These are phyloP conservation scores for Heliconius ismenius DNA, from an alignment of 2,888 invertebrate genomes.

Conservation along the genomic window DNA sequence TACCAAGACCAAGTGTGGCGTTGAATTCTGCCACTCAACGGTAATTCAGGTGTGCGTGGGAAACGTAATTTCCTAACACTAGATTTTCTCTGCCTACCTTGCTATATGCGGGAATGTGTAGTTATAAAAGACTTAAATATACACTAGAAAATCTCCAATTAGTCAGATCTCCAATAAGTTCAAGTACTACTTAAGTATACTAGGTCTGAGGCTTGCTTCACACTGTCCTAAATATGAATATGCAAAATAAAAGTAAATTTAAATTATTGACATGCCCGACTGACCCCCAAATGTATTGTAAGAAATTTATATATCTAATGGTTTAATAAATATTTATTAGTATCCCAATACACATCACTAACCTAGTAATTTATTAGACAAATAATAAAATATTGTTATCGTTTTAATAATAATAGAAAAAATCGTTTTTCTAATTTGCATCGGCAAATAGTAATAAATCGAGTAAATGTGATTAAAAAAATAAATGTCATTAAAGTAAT, in stretches of 20 bases:
- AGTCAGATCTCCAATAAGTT: background rate
- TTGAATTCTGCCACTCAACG: no score
- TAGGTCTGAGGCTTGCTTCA: background rate
- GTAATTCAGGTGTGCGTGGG: no score
- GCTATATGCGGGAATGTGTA: background rate
- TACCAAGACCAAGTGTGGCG: no score
- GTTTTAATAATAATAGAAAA: background rate
- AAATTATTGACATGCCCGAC: background rate
- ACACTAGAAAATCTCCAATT: background rate
- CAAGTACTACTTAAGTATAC: conserved; percentile 8
- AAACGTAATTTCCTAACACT: no score
- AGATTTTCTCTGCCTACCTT: background rate
- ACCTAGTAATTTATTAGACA: background rate
- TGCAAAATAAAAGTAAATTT: background rate
- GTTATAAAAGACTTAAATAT: background rate
- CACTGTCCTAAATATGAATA: background rate
- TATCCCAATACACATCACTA: background rate
- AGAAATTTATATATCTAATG: background rate
- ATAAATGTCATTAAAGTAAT: background rate
- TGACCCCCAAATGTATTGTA: background rate
- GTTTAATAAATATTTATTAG: background rate
- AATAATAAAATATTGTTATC: background rate
- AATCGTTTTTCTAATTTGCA: background rate
- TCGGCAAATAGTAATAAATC: background rate
- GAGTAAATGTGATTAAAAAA: background rate